Evolutionary conservation across 2,797 vertebrate species (phyloP).

Genomic region (Nannoperca australis): DNA sequence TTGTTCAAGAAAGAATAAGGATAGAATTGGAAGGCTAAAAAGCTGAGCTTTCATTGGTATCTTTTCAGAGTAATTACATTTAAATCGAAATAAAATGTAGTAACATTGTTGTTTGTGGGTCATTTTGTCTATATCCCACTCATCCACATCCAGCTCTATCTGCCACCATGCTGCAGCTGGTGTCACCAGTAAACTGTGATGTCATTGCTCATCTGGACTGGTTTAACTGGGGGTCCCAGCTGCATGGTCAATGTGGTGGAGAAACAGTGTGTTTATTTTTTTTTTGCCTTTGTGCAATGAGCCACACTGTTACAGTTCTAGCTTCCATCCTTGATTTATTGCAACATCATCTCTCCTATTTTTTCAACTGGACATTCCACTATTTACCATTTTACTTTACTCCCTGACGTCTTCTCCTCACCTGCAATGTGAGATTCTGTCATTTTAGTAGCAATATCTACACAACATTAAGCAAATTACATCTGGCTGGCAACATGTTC

Average conservation of each 20-base stretch:
- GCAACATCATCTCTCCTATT: constrained; percentile 16
- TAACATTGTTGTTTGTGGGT: background rate
- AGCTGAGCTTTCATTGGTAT: constrained; percentile 39
- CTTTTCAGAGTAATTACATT: constrained; percentile 32
- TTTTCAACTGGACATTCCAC: constrained; percentile 40
- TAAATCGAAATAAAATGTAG: constrained; percentile 2
- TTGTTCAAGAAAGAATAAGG: constrained; percentile 65
- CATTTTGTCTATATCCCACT: constrained; percentile 1
- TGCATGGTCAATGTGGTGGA: constrained; percentile 58
- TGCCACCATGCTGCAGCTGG: constrained; percentile 42
- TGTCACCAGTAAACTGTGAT: constrained; percentile 42
- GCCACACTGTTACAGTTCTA: constrained; percentile 42
- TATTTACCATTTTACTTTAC: constrained; percentile 43
- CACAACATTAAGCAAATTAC: constrained; percentile 87
- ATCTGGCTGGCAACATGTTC: constrained; percentile 79
- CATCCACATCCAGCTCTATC: background rate
- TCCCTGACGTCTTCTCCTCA: constrained; percentile 41
- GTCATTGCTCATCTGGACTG: constrained; percentile 60
- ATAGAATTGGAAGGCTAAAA: constrained; percentile 64
- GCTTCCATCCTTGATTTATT: constrained; percentile 70
- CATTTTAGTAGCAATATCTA: constrained; percentile 77
- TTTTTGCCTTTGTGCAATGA: constrained; percentile 67
- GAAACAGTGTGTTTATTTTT: constrained; percentile 53
- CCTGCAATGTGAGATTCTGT: constrained; percentile 64
- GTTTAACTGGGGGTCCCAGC: constrained; percentile 50